phyloP scores from a whole-genome alignment of 92 coral and sea anemone genomes.

The Desmophyllum pertusum region DNA sequence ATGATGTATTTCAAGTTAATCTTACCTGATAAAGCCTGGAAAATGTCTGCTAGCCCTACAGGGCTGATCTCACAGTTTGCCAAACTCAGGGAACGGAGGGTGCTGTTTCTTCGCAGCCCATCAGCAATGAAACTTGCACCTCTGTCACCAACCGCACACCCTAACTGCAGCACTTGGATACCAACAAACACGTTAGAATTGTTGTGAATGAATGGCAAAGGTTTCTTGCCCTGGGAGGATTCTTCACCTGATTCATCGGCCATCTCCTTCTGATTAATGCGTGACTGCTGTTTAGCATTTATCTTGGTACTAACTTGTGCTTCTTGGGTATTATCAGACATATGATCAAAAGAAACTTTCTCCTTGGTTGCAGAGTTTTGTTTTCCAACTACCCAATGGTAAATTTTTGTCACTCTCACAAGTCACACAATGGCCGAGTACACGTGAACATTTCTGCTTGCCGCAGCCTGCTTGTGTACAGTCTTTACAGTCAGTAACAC shows the following conservation, averaged over 20 bases:
- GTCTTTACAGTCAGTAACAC: not conserved
- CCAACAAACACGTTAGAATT: not conserved
- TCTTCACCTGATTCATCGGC: not conserved
- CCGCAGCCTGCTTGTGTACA: not conserved
- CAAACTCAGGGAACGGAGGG: constrained; percentile 26
- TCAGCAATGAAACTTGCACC: constrained; percentile 35
- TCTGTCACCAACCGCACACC: constrained; percentile 11
- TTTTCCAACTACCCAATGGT: not conserved
- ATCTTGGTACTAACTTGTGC: not conserved
- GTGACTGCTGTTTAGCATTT: not conserved
- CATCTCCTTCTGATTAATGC: not conserved
- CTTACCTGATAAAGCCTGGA: constrained; percentile 35
- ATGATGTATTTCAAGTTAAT: not conserved
- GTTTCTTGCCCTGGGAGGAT: not conserved
- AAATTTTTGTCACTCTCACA: not conserved
- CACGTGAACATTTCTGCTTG: not conserved
- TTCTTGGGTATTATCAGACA: not conserved
- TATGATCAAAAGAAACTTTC: not conserved
- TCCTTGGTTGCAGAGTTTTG: not conserved
- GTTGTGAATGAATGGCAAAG: not conserved
- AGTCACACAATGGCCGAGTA: not conserved
- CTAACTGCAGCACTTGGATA: constrained; percentile 27
- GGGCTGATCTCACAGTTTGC: constrained; percentile 19
- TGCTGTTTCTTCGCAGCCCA: constrained; percentile 27
- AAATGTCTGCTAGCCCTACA: constrained; percentile 28